These are phyloP conservation scores for Drosophila anomelani DNA, from an alignment of 2,888 invertebrate species.

Conservation along the genomic window DNA sequence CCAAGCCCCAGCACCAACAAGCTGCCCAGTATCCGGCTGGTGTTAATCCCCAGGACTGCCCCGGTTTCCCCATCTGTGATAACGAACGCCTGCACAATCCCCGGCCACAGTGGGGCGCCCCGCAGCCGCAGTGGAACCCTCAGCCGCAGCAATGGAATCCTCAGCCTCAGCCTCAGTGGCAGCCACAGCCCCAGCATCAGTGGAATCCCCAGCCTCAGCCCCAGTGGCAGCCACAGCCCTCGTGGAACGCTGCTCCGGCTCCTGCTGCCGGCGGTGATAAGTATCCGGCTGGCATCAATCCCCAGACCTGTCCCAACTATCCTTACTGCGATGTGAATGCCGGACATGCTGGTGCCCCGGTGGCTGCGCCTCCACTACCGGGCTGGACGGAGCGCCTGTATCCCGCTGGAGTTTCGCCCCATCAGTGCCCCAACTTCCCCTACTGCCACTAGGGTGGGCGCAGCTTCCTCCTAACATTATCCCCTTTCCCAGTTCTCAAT, in stretches of 20 bases:
- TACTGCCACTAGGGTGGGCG: constrained; percentile 82
- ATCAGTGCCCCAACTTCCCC: constrained; percentile 85
- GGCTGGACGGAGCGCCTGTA: constrained; percentile 85
- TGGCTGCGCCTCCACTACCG: constrained; percentile 84
- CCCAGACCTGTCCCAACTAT: constrained; percentile 86
- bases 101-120: constrained; percentile 80
- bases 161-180: constrained; percentile 46
- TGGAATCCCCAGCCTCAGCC: constrained; percentile 63
- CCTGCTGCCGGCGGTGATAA: constrained; percentile 82
- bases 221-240: constrained; percentile 63
- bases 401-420: constrained; percentile 85
- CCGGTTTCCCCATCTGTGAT: constrained; percentile 86
- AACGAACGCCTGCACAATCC: constrained; percentile 84
- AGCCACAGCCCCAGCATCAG: constrained; percentile 79
- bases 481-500: constrained; percentile 63
- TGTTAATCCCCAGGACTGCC: constrained; percentile 85
- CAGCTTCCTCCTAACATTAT: constrained; percentile 36
- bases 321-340: constrained; percentile 85
- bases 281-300: constrained; percentile 85
- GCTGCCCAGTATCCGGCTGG: constrained; percentile 85
- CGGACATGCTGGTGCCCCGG: constrained; percentile 77
- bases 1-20: constrained; percentile 83
- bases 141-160: constrained; percentile 81
- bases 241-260: constrained; percentile 81
- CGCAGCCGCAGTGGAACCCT: constrained; percentile 73